phyloP scores from a whole-genome alignment of 2,797 vertebrate genomes.

The Sardinella longiceps region DNA sequence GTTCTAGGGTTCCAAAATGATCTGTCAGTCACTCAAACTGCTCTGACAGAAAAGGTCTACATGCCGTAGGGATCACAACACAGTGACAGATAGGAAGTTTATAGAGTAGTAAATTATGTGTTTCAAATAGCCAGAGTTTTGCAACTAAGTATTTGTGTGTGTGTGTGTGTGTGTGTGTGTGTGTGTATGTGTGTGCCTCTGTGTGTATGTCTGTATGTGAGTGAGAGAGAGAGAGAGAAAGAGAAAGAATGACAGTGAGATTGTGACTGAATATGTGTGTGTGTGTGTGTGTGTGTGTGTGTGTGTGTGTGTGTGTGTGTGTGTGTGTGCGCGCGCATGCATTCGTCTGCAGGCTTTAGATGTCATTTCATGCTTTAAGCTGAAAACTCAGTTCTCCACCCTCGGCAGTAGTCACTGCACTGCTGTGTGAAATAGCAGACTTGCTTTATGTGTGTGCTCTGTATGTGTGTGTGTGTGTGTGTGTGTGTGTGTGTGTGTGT shows the following conservation, averaged over 20 bases:
- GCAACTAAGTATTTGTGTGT: neutral
- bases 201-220: no score
- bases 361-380: constrained; percentile 1
- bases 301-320: neutral
- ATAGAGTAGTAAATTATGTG: no score
- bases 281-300: no score
- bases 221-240: no score
- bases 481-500: no score
- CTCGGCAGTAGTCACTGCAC: no score
- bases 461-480: no score
- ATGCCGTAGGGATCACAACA: neutral
- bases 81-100: neutral
- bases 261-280: no score
- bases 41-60: neutral
- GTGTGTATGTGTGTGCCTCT: no score
- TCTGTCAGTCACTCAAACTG: neutral
- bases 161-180: neutral
- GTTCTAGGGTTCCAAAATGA: neutral
- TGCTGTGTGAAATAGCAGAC: neutral
- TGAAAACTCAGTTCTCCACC: neutral
- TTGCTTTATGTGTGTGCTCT: neutral
- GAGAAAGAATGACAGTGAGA: no score
- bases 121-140: neutral
- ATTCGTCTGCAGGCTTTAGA: neutral
- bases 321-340: neutral